These are phyloP conservation scores for Sus cebifrons DNA, from an alignment of 2,797 vertebrate genomes.

Conservation along the genomic window DNA sequence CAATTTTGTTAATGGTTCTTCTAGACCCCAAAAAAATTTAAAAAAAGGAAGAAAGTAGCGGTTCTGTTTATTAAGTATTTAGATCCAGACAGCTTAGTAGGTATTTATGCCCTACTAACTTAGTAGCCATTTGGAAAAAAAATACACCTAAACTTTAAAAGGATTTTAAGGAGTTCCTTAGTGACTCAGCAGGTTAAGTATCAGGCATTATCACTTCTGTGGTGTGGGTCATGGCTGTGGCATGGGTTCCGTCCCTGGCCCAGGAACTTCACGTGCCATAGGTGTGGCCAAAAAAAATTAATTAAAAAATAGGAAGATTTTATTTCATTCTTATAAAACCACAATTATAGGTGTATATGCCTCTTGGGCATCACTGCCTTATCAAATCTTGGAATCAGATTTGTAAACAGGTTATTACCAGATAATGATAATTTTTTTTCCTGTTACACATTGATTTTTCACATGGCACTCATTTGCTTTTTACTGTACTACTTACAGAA, in stretches of 20 bases:
- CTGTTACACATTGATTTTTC: neutral
- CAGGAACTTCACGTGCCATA: too few relatives aligned
- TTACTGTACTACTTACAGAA: neutral
- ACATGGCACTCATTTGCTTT: neutral
- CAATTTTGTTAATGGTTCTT: neutral
- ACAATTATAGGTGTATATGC: neutral
- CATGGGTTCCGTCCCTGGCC: too few relatives aligned
- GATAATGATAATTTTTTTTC: neutral
- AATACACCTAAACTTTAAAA: neutral
- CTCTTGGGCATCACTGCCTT: neutral
- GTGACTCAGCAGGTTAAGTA: too few relatives aligned
- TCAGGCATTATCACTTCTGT: too few relatives aligned
- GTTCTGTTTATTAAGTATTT: neutral
- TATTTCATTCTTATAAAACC: constrained; percentile 35
- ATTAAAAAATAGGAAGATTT: neutral
- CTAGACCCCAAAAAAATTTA: constrained; percentile 21
- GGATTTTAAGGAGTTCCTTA: neutral
- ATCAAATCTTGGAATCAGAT: neutral
- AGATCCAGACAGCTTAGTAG: neutral
- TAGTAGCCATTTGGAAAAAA: neutral
- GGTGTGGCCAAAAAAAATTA: too few relatives aligned
- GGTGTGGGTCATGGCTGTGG: too few relatives aligned
- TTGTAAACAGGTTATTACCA: neutral
- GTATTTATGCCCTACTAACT: neutral
- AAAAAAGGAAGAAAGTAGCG: neutral